Base-by-base conservation (phyloP, 2,113 vertebrate genomes). In the Psittacara wagleri region DNA sequence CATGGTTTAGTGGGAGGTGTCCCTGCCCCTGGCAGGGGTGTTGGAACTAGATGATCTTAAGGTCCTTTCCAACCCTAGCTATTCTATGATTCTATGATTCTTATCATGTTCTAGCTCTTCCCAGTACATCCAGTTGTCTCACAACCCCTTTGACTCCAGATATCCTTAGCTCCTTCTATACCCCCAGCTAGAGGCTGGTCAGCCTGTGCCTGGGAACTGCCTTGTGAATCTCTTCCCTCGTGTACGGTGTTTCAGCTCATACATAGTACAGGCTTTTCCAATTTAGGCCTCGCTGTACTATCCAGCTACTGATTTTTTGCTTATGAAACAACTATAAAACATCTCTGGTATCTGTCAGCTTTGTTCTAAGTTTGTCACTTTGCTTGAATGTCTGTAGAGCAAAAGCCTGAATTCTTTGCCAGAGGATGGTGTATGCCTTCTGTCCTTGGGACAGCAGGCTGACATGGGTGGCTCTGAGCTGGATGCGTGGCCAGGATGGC, bases 221-320 rank as follows among this genome's bases (percentile, higher is more conserved):
- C 31, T 3, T 0, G 17, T 6, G 22, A 31, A 79, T 37, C 48
- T 24, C 27, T 78, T 25, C n/a, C 18, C 8, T 22, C 2, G 0
- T 1, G 1, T 7, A 10, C 0, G 1, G 41, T 8, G 0, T 33
- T 27, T n/a, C 44, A 72, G 25, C 37, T 79, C 33, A 43, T 37
- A 27, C 33, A 43, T 37, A 24, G 29, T 33, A 27, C 27, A 70
- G 49, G 24, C n/a, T 55, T 90, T 49, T 55, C 57, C 28, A 67
- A 16, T 46, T n/a, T 51, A 17, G 31, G 17, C 66, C 41, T 84
- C 3, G 0, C 54, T 52, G 11, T 27, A 19, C 29, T 29, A 14
- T 35, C n/a, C 17, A 67, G 24, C 44, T 77, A 62, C 64, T 57
- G 37, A 10, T 35, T 66, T 77, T 76, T 76, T 69, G 13, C n/a